Percentiles rank a stretch among this genome's conserved stretches.
phyloP scores from a whole-genome alignment of 2,113 vertebrate species.

The Phodopus roborovskii region DNA sequence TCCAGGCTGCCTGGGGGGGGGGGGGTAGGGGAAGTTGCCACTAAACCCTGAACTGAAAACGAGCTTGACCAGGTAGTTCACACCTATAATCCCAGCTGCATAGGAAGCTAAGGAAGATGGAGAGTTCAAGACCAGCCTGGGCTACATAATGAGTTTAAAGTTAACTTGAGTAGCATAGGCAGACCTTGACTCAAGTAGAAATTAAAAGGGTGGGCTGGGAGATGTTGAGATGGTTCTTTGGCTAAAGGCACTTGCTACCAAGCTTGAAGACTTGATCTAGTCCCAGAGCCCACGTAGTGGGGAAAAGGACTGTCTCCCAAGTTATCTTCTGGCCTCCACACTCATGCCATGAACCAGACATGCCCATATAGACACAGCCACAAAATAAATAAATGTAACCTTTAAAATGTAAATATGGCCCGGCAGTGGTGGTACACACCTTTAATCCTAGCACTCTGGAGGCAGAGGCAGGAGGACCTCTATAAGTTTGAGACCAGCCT shows the following conservation, averaged over 20 bases:
- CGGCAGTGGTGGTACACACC: no score
- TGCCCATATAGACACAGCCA: background rate
- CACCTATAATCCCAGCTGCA: background rate
- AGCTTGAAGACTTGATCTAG: background rate
- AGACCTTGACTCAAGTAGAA: constrained; percentile 13
- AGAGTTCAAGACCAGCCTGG: background rate
- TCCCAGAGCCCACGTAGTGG: background rate
- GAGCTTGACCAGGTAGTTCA: no score
- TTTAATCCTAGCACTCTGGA: background rate
- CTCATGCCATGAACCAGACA: background rate
- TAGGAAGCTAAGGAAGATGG: background rate
- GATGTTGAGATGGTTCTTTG: background rate
- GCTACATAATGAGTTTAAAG: background rate
- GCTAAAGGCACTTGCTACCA: background rate
- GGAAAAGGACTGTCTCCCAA: background rate
- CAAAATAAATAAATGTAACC: background rate
- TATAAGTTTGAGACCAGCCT: background rate
- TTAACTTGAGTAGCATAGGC: background rate
- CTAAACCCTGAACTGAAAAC: background rate
- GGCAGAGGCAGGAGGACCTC: background rate
- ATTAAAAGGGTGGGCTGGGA: background rate
- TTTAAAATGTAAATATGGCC: background rate
- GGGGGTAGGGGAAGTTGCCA: background rate
- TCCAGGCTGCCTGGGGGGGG: background rate
- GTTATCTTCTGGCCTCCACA: background rate